Evolutionary conservation across 2,888 invertebrate genomes (phyloP), one percentile per base, ranked within the genome.

Genomic region (Sphaeridia pumilis): DNA sequence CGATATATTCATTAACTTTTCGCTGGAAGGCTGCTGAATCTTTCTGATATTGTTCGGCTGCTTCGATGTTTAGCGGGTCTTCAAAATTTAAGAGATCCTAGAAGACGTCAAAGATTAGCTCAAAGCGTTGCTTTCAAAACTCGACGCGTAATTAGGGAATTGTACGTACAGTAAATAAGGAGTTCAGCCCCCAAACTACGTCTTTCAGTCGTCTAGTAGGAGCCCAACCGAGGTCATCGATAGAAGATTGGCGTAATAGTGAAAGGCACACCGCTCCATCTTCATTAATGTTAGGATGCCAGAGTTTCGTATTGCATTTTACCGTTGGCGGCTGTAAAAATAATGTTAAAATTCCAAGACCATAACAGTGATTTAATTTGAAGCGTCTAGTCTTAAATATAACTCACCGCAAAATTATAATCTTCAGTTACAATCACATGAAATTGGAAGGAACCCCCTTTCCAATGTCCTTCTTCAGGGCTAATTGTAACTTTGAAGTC

Each of bases 211-310:
- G 79, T 65, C 93, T 74, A 1, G 90, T 94, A 1, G 93, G 93
- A 10, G 92, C 89, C 93, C 93, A 93, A 34, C 93, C 92, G 67
- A 87, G 78, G 59, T 88, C 89, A 73, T 94, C 94, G 62, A 93
- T 83, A 50, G 92, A 90, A 65, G 84, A 92, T 70, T 88, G 86
- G 55, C 94, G 75, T 54, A 95, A 74, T 48, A 95, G 75, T 41
- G 92, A 93, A 35, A 95, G 73, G 70, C 94, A 95, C 24, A 94
- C 88, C 66, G 89, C 87, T 17, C 94, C 94, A 60, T 85, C 83
- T 65, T 89, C 87, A 66, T 82, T 89, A 61, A 95, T 94, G 71
- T 95, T 95, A 5, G 94, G 94, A 74, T 95, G 94, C 90, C 93
- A 94, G 44, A 94, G 73, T 68, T 83, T 80, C n/a, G 94, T 94